Base-by-base conservation (phyloP, 2,888 invertebrate species). In the Eilema depressum region DNA sequence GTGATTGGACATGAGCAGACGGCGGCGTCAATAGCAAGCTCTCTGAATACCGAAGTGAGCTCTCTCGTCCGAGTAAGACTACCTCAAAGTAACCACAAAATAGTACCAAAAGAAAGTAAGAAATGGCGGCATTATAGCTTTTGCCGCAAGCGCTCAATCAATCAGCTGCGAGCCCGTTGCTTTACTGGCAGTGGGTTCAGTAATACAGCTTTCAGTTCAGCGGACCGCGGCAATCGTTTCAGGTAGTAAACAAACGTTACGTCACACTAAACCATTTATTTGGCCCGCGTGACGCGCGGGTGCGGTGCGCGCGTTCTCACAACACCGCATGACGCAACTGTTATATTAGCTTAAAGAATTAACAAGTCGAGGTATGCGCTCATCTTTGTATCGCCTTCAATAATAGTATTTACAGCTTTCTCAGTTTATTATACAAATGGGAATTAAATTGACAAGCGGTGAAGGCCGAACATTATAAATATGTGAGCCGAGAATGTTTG, bases 171-270 rank as follows among this genome's bases (percentile, higher is more conserved):
- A 17, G 26, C 26, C 25, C 17, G 11, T 25, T 47, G 56, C 28
- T 20, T n/a, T 23, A 17, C 30, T 53, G 23, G 23, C 30, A 53
- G 30, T 53, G 23, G 11, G 23, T 30, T 33, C 62, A 62, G n/a
- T 28, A 47, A n/a, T 56, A 47, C 7, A 7, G 23, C 11, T 8
- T 30, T 8, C 30, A 14, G 67, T 37, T 10, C n/a, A 53, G 20
- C 66, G 41, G 59, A 14, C 59, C 63, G 33, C 41, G 8, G 12
- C 25, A 66, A 59, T 70, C 69, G 69, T 70, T 69, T 33, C 14
- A 63, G 26, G n/a, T 25, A 37, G 70, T 72, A 80, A 74, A 80
- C 74, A 78, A 78, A 74, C 28, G 70, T 69, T 72, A 70, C 68
- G 68, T 76, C 69, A 68, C 37, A 23, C 23, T 23, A 57, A 57